phyloP scores from a whole-genome alignment of 2,113 vertebrate species.

The Psittacus erithacus region DNA sequence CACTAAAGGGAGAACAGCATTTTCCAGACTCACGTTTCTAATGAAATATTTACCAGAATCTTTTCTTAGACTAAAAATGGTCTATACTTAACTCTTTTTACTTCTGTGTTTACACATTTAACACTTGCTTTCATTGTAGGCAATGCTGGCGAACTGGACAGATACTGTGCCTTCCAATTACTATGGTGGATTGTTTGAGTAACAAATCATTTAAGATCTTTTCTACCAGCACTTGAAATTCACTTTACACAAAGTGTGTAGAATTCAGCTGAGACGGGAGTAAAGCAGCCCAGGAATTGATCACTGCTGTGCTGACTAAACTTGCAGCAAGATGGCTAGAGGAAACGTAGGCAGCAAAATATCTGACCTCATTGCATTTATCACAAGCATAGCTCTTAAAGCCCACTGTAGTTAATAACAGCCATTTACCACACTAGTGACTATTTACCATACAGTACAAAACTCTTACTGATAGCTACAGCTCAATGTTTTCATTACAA shows the following conservation, averaged over 20 bases:
- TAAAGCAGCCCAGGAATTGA: not conserved
- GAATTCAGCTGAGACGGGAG: not conserved
- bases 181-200: not conserved
- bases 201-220: not conserved
- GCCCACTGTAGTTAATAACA: not conserved
- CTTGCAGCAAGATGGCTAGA: not conserved
- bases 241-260: not conserved
- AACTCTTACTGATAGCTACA: not conserved
- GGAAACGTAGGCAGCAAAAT: not conserved
- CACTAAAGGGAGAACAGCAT: not conserved
- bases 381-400: not conserved
- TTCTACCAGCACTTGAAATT: not conserved
- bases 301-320: not conserved
- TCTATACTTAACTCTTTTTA: not conserved
- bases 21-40: not conserved
- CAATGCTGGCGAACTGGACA: not conserved
- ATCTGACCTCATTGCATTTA: not conserved
- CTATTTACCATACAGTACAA: not conserved
- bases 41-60: not conserved
- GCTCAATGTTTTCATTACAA: conserved; percentile 6
- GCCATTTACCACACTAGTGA: not conserved
- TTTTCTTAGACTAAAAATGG: not conserved
- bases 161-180: not conserved
- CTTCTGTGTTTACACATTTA: not conserved
- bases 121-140: not conserved